Evolutionary conservation across 2,888 invertebrate genomes (phyloP), one percentile per base, ranked within the genome.

Genomic region (Oscheius onirici): DNA sequence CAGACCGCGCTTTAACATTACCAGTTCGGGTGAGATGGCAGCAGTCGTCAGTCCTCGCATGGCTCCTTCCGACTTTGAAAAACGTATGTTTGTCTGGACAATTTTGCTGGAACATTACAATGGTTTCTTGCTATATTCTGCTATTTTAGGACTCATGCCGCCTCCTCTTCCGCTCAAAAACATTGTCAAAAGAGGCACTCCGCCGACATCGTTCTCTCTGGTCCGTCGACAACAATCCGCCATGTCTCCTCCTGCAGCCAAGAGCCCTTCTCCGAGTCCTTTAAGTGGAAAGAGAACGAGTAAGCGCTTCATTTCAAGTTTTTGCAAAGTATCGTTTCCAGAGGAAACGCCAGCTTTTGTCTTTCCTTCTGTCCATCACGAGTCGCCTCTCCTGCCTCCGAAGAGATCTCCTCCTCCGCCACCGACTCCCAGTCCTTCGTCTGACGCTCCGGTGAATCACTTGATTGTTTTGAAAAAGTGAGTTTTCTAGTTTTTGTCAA

Each of bases 161-260:
- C 63, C 63, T 15, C 63, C 63, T 28, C 49, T 49, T 13, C 63
- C 63, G 24, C 22, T 24, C 46, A 63, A 63, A 28, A 63, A 44
- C 6, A 49, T 49, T 26, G n/a, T 34, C 3, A 28, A 46, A 28
- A 49, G 49, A 13, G 46, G n/a, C 10, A 28, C 63, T 28, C 46
- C 63, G 15, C 49, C 63, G 17, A 24, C 26, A 24, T 49, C 49
- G 13, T 28, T 28, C 10, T 49, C 63, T 46, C 34, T 46, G 24
- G n/a, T 26, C 2, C 11, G 49, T 15, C 17, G 49, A 11, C 28
- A n/a, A 5, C 41, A 41, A 10, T 10, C 34, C n/a, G 26, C 61
- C 13, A 46, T 61, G 61, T 44, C 46, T 13, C 61, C 61, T 22
- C 61, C 61, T 10, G 61, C 61, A 10, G 11, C 22, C 15, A 58